These are phyloP conservation scores for Hyppa rectilinea DNA, from an alignment of 2,888 invertebrate species.

Conservation along the genomic window DNA sequence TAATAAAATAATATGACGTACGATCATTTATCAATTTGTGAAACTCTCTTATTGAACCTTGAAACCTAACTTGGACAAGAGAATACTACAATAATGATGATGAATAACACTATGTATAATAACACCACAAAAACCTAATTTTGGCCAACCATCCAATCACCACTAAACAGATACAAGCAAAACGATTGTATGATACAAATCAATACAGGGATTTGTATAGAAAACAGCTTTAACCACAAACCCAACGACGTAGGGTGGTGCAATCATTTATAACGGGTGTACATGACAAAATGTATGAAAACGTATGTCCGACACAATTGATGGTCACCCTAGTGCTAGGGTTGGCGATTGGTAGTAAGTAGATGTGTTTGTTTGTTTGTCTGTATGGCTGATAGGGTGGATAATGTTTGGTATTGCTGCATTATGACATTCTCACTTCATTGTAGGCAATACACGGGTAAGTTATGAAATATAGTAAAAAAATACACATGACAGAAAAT, in stretches of 20 bases:
- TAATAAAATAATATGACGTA: too few species aligned
- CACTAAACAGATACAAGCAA: slow-evolving; percentile 18
- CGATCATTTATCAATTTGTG: neutral
- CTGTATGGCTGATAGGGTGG: neutral
- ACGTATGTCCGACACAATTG: slow-evolving; percentile 60
- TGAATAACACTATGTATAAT: too few species aligned
- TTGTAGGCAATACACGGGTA: neutral
- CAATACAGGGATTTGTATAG: slow-evolving; percentile 34
- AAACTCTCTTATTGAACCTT: neutral
- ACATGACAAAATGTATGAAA: slow-evolving; percentile 59
- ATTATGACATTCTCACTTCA: neutral
- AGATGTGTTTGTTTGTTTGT: slow-evolving; percentile 8
- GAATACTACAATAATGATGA: too few species aligned
- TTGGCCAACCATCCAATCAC: slow-evolving; percentile 1
- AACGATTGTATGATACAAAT: slow-evolving; percentile 37
- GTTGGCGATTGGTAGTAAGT: slow-evolving; percentile 26
- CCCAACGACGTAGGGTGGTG: slow-evolving; percentile 16
- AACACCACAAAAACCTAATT: slow-evolving; percentile 11
- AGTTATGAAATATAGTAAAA: neutral
- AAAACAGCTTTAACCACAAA: slow-evolving; percentile 47
- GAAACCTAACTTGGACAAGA: neutral
- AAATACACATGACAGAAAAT: neutral
- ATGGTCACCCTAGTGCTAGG: slow-evolving; percentile 68
- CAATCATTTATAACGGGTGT: slow-evolving; percentile 51
- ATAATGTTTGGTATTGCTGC: neutral